Base-by-base conservation (phyloP, 35 echinoderm and acorn worm species). In the Heliocidaris erythrogramma region DNA sequence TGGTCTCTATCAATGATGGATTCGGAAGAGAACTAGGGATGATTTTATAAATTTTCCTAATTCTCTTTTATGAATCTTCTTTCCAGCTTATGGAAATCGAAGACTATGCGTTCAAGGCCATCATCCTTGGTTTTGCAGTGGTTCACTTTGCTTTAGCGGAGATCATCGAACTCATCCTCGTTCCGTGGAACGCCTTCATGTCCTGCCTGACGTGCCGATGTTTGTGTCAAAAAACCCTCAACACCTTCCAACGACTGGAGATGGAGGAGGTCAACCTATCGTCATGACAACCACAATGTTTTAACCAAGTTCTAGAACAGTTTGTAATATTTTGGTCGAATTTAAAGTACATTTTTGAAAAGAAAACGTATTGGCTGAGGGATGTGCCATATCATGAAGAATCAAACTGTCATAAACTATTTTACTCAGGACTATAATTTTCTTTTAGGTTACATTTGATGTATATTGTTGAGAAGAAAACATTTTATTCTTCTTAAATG, bases 91-190 rank as follows among this genome's bases (percentile, higher is more conserved):
- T 61, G 53, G 60, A 95, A 17, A 95, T 95, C 42, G 88, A 88
- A 35, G 90, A 90, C 87, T 95, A 61, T n/a, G 29, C 30, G 0
- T 95, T 91, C 94, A 95, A 95, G 88, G 59, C 16, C 16, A 91
- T 95, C 94, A 95, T 95, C 32, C 42, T 95, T 5, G 86, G 48
- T 14, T 59, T 95, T 5, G 94, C 24, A 2, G 5, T 95, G 5
- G 0, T 49, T 50, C 88, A 95, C 94, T 90, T 95, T 17, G 52
- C 90, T 21, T 29, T 95, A 27, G 53, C 88, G 1, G 86, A 31
- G 14, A 56, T 92, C 16, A 90, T 95, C 49, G 94, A 95, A 88
- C 91, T 92, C 4, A 7, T 92, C 47, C 91, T 92, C 10, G 91
- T 92, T 30, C 91, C 91, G 0, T 92, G 47, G 48, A 92, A 92